These are phyloP conservation scores for Rhinoderma darwinii DNA, from an alignment of 2,113 vertebrate species.

Conservation along the genomic window DNA sequence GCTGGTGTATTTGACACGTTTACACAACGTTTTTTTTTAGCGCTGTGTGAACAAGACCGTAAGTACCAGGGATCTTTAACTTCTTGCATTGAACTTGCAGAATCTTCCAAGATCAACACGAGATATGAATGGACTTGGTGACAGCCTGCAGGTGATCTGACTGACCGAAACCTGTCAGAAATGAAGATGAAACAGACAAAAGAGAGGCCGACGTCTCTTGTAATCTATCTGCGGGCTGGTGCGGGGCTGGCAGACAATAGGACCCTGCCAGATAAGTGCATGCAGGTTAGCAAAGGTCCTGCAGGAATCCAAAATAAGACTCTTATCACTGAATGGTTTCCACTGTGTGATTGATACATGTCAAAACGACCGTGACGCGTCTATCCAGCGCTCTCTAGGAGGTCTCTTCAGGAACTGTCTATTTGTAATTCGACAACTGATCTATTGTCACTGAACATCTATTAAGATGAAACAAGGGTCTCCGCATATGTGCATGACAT, in stretches of 20 bases:
- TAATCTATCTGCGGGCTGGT: conserved; percentile 7
- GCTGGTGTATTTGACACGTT: too few relatives aligned
- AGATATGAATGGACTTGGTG: neutral
- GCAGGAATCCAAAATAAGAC: conserved; percentile 44
- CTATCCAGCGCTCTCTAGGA: conserved; percentile 17
- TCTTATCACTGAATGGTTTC: conserved; percentile 19
- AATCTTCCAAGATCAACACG: neutral
- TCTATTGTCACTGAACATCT: conserved; percentile 22
- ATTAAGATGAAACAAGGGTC: conserved; percentile 4
- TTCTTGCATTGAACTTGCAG: neutral
- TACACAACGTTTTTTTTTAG: too few relatives aligned
- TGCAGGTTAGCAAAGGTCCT: conserved; percentile 33
- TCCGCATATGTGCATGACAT: neutral
- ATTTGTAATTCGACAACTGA: conserved; percentile 15
- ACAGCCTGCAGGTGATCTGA: conserved; percentile 43
- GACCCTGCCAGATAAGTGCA: conserved; percentile 22
- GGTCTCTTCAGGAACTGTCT: conserved; percentile 9
- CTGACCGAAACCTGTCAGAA: conserved; percentile 20
- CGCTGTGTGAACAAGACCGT: too few relatives aligned
- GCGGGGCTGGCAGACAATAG: neutral
- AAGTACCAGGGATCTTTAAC: neutral
- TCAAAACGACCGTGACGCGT: neutral
- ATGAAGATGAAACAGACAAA: conserved; percentile 23
- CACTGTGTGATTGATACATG: conserved; percentile 38
- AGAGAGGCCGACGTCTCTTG: neutral